Evolutionary conservation across 2,888 invertebrate species (phyloP).

Genomic region (Metacarcinus magister): DNA sequence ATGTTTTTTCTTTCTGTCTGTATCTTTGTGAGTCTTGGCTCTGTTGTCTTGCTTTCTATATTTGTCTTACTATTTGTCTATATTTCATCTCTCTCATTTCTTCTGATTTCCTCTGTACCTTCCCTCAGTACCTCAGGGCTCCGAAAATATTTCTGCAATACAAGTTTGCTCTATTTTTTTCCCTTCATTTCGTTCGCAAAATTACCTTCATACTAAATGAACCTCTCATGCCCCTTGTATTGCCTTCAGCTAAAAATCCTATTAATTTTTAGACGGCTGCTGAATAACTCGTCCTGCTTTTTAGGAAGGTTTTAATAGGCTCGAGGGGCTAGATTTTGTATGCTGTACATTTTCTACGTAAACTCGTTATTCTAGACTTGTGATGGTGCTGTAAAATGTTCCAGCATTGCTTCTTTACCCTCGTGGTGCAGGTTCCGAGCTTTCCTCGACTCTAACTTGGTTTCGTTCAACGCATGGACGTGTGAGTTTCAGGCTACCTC

Average conservation of each 20-base stretch:
- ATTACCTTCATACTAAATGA: background rate
- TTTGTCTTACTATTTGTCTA: background rate
- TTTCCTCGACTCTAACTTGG: background rate
- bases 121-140: background rate
- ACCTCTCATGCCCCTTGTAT: background rate
- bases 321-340: background rate
- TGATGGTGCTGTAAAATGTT: background rate
- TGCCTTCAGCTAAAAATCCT: background rate
- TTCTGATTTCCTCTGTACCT: background rate
- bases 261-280: background rate
- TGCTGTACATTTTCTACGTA: background rate
- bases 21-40: too few species aligned
- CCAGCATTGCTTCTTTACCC: background rate
- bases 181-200: background rate
- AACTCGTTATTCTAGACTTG: background rate
- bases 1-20: background rate
- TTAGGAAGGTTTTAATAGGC: background rate
- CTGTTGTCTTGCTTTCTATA: background rate
- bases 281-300: background rate
- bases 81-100: background rate
- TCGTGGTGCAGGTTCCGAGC: background rate
- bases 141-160: background rate
- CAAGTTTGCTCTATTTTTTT: background rate
- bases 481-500: background rate
- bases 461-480: background rate